These are phyloP conservation scores for Linurgus olivaceus DNA, from an alignment of 2,797 vertebrate species.

Conservation along the genomic window DNA sequence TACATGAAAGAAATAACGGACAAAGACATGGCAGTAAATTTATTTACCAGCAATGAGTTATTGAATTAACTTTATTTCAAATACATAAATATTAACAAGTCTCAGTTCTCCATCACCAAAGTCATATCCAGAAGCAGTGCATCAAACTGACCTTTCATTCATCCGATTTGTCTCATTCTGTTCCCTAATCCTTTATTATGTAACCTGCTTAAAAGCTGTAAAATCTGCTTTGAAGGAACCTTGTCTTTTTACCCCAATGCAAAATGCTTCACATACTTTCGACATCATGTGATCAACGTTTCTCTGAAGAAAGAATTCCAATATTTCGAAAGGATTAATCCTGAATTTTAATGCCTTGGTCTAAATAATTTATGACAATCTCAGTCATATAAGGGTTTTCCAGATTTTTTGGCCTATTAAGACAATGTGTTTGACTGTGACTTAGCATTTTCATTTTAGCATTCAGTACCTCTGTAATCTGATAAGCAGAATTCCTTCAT, in stretches of 20 bases:
- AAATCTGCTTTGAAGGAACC: constrained; percentile 59
- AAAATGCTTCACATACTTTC: constrained; percentile 45
- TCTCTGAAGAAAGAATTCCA: constrained; percentile 1
- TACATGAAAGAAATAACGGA: neutral
- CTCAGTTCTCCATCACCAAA: neutral
- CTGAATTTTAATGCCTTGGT: neutral
- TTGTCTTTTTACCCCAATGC: constrained; percentile 30
- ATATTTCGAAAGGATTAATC: neutral
- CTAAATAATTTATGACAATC: neutral
- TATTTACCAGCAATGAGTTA: neutral
- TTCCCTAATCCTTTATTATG: constrained; percentile 59
- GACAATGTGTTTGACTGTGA: neutral
- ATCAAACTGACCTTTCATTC: constrained; percentile 31
- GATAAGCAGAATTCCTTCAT: neutral
- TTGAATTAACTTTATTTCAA: neutral
- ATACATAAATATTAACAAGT: neutral
- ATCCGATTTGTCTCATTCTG: constrained; percentile 54
- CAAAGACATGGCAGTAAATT: neutral
- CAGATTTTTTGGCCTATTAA: neutral
- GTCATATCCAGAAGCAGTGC: neutral
- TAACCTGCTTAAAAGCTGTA: constrained; percentile 60
- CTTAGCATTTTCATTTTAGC: neutral
- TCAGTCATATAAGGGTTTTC: neutral
- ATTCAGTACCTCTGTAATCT: neutral
- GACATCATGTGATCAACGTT: constrained; percentile 9